Evolutionary conservation across 2,113 vertebrate species (phyloP).

Genomic region (Setophaga coronata): DNA sequence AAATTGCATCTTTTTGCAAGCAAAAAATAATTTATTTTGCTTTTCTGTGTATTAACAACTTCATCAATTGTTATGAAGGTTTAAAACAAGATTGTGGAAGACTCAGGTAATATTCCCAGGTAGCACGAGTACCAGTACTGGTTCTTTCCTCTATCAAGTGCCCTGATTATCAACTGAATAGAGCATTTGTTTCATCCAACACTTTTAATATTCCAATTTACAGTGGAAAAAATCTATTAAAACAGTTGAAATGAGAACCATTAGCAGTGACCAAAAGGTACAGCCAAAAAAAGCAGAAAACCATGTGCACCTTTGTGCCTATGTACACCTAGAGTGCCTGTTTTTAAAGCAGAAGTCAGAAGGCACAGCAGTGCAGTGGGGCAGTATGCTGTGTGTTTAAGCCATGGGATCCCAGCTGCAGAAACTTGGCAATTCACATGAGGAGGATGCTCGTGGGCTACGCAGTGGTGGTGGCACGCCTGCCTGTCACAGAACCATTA

Average conservation of each 20-base stretch:
- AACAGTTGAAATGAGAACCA: not conserved
- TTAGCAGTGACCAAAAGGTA: not conserved
- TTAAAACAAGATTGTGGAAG: not conserved
- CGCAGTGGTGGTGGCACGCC: fast-evolving
- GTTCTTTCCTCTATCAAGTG: not conserved
- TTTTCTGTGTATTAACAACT: not conserved
- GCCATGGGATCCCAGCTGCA: not conserved
- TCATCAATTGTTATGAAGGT: not conserved
- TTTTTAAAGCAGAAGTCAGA: not conserved
- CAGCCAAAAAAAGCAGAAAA: not conserved
- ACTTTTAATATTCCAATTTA: not conserved
- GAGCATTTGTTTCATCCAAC: not conserved
- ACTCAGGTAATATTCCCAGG: not conserved
- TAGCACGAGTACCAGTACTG: not conserved
- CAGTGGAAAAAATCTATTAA: not conserved
- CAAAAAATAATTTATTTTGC: not conserved
- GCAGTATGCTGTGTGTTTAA: not conserved
- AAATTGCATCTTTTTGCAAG: not conserved
- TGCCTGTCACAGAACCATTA: not conserved
- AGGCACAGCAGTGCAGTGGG: fast-evolving
- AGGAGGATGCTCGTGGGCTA: fast-evolving
- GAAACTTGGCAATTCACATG: fast-evolving
- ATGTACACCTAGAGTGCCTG: fast-evolving
- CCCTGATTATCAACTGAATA: not conserved
- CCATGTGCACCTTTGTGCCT: fast-evolving